phyloP scores from a whole-genome alignment of 2,113 vertebrate genomes.

The Pomatostomus ruficeps region DNA sequence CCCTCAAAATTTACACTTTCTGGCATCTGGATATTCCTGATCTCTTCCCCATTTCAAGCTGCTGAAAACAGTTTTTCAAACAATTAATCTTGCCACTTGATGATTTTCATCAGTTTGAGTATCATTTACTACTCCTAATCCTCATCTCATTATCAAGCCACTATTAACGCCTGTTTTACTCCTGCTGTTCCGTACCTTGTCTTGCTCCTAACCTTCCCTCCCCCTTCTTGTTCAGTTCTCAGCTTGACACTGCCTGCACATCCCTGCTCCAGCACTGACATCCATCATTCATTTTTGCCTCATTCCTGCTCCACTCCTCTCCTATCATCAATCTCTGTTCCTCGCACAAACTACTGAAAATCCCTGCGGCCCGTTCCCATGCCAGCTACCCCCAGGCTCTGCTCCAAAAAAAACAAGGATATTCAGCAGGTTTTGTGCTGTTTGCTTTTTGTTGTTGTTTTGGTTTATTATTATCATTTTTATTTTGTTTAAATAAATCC shows the following conservation, averaged over 20 bases:
- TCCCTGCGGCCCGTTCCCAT: background rate
- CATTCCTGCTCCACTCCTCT: background rate
- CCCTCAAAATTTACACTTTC: background rate
- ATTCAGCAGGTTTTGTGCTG: background rate
- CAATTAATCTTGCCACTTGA: background rate
- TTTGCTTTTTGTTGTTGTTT: background rate
- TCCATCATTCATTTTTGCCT: background rate
- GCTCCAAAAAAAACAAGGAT: background rate
- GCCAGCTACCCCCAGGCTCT: background rate
- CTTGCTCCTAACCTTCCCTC: background rate
- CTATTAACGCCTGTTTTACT: background rate
- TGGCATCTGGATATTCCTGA: background rate
- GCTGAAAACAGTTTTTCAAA: background rate
- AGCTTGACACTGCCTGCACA: background rate
- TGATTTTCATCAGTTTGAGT: background rate
- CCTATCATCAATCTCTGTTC: background rate
- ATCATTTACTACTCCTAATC: background rate
- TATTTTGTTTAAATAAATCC: background rate
- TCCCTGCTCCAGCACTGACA: background rate
- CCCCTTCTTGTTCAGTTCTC: background rate
- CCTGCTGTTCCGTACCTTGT: background rate
- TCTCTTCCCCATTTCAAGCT: background rate
- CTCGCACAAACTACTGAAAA: background rate
- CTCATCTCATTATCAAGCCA: background rate
- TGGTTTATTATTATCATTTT: background rate